These are phyloP conservation scores for Malaclemys terrapin DNA, from an alignment of 2,113 vertebrate species.

Conservation along the genomic window DNA sequence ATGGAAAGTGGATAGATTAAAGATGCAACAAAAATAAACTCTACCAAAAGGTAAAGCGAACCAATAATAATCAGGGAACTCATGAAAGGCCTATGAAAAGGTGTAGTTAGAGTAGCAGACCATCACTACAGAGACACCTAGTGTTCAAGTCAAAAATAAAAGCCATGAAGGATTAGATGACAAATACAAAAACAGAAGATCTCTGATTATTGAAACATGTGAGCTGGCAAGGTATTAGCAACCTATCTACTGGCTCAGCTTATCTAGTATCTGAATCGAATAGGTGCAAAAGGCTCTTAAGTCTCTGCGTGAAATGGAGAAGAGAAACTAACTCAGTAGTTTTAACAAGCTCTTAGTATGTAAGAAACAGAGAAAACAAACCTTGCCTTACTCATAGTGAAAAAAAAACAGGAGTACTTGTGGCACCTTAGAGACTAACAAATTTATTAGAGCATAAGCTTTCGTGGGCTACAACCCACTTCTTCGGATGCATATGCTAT, in stretches of 20 bases:
- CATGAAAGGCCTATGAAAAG: neutral
- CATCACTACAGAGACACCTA: slow-evolving; percentile 50
- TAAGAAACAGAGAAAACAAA: neutral
- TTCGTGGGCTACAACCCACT: too few species aligned
- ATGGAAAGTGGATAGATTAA: slow-evolving; percentile 18
- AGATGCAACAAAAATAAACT: neutral
- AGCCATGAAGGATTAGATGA: neutral
- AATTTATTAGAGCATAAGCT: too few species aligned
- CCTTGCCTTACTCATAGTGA: neutral
- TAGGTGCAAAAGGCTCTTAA: neutral
- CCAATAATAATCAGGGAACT: neutral
- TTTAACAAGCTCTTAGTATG: neutral
- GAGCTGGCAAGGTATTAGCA: neutral
- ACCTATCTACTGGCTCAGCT: accelerated
- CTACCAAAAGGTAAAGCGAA: neutral
- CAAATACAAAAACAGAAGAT: neutral
- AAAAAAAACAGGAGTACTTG: neutral
- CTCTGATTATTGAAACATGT: neutral
- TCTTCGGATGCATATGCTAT: too few species aligned
- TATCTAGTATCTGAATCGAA: neutral
- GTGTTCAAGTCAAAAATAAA: neutral
- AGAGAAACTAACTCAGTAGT: neutral
- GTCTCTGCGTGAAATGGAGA: neutral
- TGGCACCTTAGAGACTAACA: too few species aligned
- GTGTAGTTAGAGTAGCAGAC: neutral